Evolutionary conservation across 2,797 vertebrate species (phyloP), one percentile per base, ranked within the genome.

Genomic region (Alcedo quadribrachys): DNA sequence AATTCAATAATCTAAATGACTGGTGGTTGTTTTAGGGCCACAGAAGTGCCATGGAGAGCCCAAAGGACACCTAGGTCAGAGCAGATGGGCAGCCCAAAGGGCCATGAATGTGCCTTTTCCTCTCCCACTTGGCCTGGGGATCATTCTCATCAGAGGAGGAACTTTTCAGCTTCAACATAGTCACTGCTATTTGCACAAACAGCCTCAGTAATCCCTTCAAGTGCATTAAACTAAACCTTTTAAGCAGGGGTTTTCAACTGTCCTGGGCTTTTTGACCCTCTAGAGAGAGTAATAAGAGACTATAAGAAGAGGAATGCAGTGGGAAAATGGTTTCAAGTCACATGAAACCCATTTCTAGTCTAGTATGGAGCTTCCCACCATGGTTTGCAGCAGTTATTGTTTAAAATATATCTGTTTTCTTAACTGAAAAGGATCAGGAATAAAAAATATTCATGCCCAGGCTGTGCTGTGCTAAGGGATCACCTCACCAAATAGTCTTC

Each of bases 81-180:
- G 5, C 25, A 33, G 46, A 81, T 5, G 2, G 17, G 19, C 60
- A 69, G 43, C 22, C 15, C 2, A 1, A 12, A 54, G 32, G 35
- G 57, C 3, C 30, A 43, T 0, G 3, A 50, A 4, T 3, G 5
- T 1, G 0, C 1, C 1, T 25, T 79, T 42, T 54, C 7, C 43
- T 8, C 22, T 70, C 50, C 17, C 4, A 2, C n/a, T 50, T 69
- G 33, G 19, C 19, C 37, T 70, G 25, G 18, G 18, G 13, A 68
- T 58, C 13, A 25, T 5, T 58, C 22, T 13, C 3, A 13, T 17
- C 17, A 53, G 16, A 25, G 15, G 1, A 70, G 5, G 5, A 42
- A 17, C 51, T 90, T 81, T 74, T 84, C 40, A 37, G 25, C 78
- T 70, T 43, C 76, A 27, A 30, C 1, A 1, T 33, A 57, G n/a